Base-by-base conservation (phyloP, 1,140 invertebrate genomes). In the Panagrolaimus sp. region DNA sequence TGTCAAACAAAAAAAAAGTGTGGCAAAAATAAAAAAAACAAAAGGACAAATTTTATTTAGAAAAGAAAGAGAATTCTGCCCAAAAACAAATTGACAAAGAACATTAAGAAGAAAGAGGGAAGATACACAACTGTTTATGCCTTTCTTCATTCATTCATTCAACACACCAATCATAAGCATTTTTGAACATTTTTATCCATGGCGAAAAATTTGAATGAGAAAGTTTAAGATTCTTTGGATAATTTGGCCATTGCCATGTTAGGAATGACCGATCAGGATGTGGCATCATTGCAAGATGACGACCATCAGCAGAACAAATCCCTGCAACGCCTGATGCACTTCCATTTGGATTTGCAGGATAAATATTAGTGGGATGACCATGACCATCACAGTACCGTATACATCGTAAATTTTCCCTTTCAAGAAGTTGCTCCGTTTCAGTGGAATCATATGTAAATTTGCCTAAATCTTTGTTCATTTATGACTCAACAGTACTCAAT, bases 251-350 rank as follows among this genome's bases (percentile, higher is more conserved):
- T 84, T 94, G 92, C 90, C 91, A 94, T 71, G 88, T 88, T 73
- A 90, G 84, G 26, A 89, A 88, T 72, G 90, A 92, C 55, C 95
- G 87, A 85, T 98, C 95, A 0, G 95, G 94, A 87, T 98, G 95
- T 14, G 95, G 95, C 95, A 98, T 98, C 87, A 98, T 89, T 0
- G 93, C 94, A 69, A 97, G 86, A 85, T 97, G 94, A 28, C 94
- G 88, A 0, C 94, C 95, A 86, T 96, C 6, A 78, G 52, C 69
- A 0, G 93, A 96, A 78, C 91, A 92, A 62, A 98, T 84, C n/a
- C 90, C 93, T 52, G 94, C 94, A 66, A 96, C 88, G 24, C 91
- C 84, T 64, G 80, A 91, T 66, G 87, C 89, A 87, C 85, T 67
- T 83, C 80, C 76, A 66, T 81, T 83, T 9, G 78, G 77, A 68